Evolutionary conservation across 2,888 invertebrate genomes (phyloP), one percentile per base, ranked within the genome.

Genomic region (Agonopterix heracliana): DNA sequence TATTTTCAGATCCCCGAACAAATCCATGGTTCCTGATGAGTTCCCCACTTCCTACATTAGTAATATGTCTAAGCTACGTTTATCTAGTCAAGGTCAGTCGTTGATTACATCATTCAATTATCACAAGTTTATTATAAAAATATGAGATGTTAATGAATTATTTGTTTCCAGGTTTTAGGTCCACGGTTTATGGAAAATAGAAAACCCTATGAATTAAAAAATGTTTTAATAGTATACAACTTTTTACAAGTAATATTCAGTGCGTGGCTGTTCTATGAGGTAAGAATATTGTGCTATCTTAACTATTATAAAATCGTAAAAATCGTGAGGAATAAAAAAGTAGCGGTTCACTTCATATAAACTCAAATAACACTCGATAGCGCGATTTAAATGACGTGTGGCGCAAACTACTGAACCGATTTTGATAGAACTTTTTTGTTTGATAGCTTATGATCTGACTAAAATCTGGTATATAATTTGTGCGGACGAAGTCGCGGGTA

Each of bases 21-120:
- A 95, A 95, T 82, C 92, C 94, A 83, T 98, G 96, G 96, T 93
- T 95, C 71, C 90, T 98, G 89, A 98, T 98, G 96, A 94, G 95
- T 73, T 96, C 96, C 64, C 98, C 98, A 55, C 92, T 96, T 74
- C 97, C 98, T 69, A 98, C 98, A 64, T 89, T 97, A 81, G 89
- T 94, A 80, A 94, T 97, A 85, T 98, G 97, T 89, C 87, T 97
- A 78, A 86, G 91, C 74, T 98, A 98, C 89, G 93, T 98, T 68
- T 94, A 95, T 89, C 83, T 96, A 85, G 98, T 98, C 80, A 96
- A 96, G 92, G 93, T 93, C 26, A 85, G 12, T 46, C n/a, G n/a
- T 38, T 38, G 9, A n/a, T 38, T 38, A n/a, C 26, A 26, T 38
- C 1, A 38, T n/a, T 38, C n/a, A 38, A n/a, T 38, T n/a, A 38